These are phyloP conservation scores for Hydraecia micacea DNA, from an alignment of 2,888 invertebrate genomes.

Conservation along the genomic window DNA sequence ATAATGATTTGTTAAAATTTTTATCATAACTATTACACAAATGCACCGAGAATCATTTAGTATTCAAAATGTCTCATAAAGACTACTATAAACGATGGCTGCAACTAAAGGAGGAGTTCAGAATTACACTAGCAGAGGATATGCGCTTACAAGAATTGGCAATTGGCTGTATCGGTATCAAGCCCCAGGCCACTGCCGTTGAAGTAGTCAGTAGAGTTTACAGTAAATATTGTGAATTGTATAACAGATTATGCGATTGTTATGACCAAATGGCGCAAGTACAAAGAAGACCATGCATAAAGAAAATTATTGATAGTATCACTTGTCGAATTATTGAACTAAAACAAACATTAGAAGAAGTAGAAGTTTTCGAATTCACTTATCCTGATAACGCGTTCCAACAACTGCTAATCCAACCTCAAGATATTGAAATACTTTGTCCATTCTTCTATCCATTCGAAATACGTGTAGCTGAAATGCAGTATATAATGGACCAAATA, in stretches of 20 bases:
- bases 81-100: conserved; percentile 84
- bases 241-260: conserved; percentile 90
- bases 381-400: conserved; percentile 93
- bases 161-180: conserved; percentile 76
- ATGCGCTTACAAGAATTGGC: conserved; percentile 80
- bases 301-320: conserved; percentile 90
- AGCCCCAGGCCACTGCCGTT: conserved; percentile 86
- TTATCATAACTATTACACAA: neutral
- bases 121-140: conserved; percentile 77
- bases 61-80: conserved; percentile 78
- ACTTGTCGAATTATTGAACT: conserved; percentile 91
- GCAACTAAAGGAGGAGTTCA: conserved; percentile 78
- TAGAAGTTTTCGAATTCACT: conserved; percentile 91
- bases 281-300: conserved; percentile 90
- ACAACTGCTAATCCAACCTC: conserved; percentile 92
- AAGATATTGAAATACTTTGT: conserved; percentile 91
- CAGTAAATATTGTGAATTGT: conserved; percentile 87
- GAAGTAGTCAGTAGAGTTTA: conserved; percentile 88
- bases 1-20: neutral
- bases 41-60: conserved; percentile 24
- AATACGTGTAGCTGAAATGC: conserved; percentile 85
- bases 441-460: conserved; percentile 92
- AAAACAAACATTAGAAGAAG: conserved; percentile 89
- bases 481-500: conserved; percentile 85
- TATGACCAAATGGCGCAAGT: conserved; percentile 91